These are phyloP conservation scores for Peromyscus attwateri DNA, from an alignment of 2,797 vertebrate species.

Conservation along the genomic window DNA sequence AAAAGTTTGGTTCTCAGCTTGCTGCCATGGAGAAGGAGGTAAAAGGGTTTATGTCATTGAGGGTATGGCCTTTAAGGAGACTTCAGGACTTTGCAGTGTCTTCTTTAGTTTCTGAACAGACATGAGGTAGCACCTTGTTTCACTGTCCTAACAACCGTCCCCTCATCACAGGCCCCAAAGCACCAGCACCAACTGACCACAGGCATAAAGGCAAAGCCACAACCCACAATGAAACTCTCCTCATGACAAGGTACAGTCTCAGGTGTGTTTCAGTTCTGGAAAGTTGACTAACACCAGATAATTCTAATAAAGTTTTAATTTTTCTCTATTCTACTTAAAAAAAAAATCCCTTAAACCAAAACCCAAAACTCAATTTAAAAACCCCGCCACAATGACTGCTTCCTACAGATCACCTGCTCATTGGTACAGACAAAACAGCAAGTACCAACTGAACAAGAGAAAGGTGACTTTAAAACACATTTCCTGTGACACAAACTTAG, in stretches of 20 bases:
- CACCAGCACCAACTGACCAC: not conserved
- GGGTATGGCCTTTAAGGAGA: not conserved
- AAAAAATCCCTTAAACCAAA: not conserved
- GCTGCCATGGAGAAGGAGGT: too few relatives aligned
- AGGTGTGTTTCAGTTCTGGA: not conserved
- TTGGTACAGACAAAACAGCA: not conserved
- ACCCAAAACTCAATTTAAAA: not conserved
- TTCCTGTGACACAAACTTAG: not conserved
- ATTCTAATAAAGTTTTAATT: not conserved
- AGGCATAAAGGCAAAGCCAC: not conserved
- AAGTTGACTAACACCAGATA: not conserved
- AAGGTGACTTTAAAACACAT: not conserved
- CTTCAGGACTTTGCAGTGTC: too few relatives aligned
- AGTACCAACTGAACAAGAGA: not conserved
- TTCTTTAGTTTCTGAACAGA: not conserved
- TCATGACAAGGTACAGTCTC: not conserved
- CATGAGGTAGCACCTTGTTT: not conserved
- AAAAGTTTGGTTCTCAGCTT: not conserved
- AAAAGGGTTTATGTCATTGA: not conserved
- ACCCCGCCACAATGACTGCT: not conserved
- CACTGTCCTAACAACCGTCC: not conserved
- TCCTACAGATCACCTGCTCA: not conserved
- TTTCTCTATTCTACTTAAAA: slow-evolving; percentile 8
- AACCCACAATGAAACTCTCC: not conserved
- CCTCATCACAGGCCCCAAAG: not conserved